Base-by-base conservation (phyloP, 2,113 vertebrate species). In the Gymnarchus niloticus region DNA sequence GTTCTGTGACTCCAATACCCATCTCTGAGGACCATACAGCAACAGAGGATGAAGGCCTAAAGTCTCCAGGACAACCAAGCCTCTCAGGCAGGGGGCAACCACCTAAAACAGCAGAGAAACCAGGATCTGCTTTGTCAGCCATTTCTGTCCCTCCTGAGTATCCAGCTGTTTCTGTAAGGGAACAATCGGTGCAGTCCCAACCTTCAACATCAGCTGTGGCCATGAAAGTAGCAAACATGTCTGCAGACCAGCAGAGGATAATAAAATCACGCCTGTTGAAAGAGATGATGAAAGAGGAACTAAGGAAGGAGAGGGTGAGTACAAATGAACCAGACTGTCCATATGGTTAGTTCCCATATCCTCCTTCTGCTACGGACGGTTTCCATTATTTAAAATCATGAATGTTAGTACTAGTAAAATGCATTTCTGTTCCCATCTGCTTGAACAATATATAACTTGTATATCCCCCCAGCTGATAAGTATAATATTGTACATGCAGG, bases 231-330 rank as follows among this genome's bases (percentile, higher is more conserved):
- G 92, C 88, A 87, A 92, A 92, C 1, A 89, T 92, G 19, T 92
- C 37, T 86, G 94, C 93, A 85, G 94, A 96, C 78, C 93, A 88
- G 73, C 94, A 95, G 78, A 94, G 93, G 83, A 92, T 97, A 84
- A 91, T 94, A 84, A 96, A 95, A 91, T 93, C 94, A 69, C 93
- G 89, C 56, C 96, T 95, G 88, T 85, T 97, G 69, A 94, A 95
- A 86, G 94, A 96, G 88, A 92, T 96, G 91, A 94, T 96, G 87
- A 95, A 93, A 87, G 92, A 95, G 83, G 95, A 97, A 85, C 83
- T 95, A 82, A 95, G 87, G 88, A 97, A 95, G 84, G 95, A 95
- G 82, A 93, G 92, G 93, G 94, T 95, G 93, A 88, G 89, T 56
- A 25, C 1, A 57, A 12, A 33, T 10, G 6, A 41, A 46, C 19